A percentile compares a stretch with the other conserved stretches of the same genome.
Conservation (phyloP, 2,888 invertebrate genomes). For the Rambutsinella grinnellia region DNA sequence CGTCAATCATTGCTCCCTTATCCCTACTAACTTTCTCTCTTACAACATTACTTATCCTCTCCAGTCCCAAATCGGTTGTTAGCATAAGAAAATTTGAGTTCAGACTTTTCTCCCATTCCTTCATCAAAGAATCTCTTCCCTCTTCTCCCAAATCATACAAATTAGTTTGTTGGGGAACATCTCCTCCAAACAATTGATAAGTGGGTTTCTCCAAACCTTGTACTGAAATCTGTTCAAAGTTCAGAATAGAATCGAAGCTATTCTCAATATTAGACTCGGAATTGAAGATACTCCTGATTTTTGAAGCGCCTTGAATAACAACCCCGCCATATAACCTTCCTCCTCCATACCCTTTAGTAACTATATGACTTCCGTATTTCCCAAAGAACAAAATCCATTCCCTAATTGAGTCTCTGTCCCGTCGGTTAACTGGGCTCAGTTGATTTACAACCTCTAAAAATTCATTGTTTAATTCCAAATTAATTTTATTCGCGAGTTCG, state of each 20-base stretch:
- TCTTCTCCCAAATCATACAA: not conserved
- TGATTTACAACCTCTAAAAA: not conserved
- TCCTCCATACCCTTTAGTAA: slow-evolving; percentile 18
- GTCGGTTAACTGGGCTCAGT: slow-evolving; percentile 3
- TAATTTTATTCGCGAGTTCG: not conserved
- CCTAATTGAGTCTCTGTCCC: not conserved
- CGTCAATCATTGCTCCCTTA: not conserved
- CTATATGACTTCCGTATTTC: slow-evolving; percentile 31
- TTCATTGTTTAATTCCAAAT: not conserved
- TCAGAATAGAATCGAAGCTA: slow-evolving; percentile 3
- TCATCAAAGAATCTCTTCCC: slow-evolving; percentile 1
- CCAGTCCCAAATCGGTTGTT: not conserved
- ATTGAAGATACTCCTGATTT: not conserved
- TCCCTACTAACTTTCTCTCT: not conserved
- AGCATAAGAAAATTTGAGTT: slow-evolving; percentile 15
- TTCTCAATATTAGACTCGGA: not conserved
- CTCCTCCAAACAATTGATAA: slow-evolving; percentile 16
- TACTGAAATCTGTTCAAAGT: not conserved
- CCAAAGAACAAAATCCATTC: slow-evolving; percentile 34
- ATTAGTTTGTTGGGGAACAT: not conserved
- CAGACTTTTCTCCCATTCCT: not conserved
- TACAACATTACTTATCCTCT: slow-evolving; percentile 1
- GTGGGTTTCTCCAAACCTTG: not conserved
- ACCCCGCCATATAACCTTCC: slow-evolving; percentile 21
- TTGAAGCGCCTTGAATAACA: not conserved